Evolutionary conservation across 2,113 vertebrate genomes (phyloP), one percentile per base, ranked within the genome.

Genomic region (Polyodon spathula): DNA sequence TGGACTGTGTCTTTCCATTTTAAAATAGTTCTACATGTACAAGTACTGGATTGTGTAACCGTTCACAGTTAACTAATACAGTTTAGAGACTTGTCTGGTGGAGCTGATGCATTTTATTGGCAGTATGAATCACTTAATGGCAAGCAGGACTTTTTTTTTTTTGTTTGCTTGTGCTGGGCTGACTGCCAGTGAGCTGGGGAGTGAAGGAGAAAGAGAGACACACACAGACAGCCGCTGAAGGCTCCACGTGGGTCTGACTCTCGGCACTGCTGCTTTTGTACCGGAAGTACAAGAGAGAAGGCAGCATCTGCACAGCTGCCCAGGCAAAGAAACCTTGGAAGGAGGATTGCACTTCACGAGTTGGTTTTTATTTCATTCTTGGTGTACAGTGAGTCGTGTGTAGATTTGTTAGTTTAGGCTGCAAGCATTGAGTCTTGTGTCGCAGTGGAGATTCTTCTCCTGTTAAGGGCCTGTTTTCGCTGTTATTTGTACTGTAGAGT

Each of bases 221-320:
- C 74, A 78, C 81, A 77, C 74, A 80, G 79, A 78, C 79, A 81
- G 17, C 17, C 80, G 73, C 73, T 69, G 76, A 63, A 68, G 73
- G 73, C 67, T 83, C 80, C 81, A 83, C 79, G 79, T 85, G 81
- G 79, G 78, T 76, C 66, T 64, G 4, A 40, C 60, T 62, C 73
- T 78, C 71, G 73, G 8, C 43, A 12, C 57, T 42, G 52, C 61
- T 60, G 41, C 57, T 56, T 50, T 56, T 55, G 6, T 50, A 10
- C 48, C 48, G 48, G 48, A 50, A 50, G 48, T 1, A 68, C 73
- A 64, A 68, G 50, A 61, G 17, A 66, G 65, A 6, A 6, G 1
- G 3, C 8, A 4, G 40, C 10, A 41, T 12, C 6, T 17, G 68
- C 59, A 59, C 40, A 62, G 57, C 66, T 62, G 67, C 58, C 52